These are phyloP conservation scores for Folsomia manolachei DNA, from an alignment of 2,888 invertebrate species.

Conservation along the genomic window DNA sequence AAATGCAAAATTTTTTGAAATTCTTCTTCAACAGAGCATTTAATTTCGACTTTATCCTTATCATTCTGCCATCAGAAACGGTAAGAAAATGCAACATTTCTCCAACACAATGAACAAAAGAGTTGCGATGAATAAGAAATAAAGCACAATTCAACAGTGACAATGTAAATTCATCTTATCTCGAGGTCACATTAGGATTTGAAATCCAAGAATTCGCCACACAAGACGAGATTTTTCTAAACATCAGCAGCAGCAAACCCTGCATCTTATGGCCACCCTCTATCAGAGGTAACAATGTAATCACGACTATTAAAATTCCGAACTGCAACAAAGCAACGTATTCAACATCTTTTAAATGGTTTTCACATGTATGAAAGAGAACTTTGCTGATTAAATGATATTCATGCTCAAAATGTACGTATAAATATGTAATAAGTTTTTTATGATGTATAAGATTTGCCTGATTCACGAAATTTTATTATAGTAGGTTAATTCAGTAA, in stretches of 20 bases:
- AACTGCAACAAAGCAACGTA: no score
- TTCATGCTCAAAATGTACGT: no score
- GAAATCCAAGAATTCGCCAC: slow-evolving; percentile 6
- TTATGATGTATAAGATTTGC: no score
- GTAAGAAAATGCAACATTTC: neutral
- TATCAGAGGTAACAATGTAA: neutral
- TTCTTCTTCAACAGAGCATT: neutral
- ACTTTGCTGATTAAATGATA: no score
- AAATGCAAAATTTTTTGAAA: neutral
- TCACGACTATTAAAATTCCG: no score
- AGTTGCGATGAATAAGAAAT: neutral
- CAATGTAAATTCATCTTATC: neutral
- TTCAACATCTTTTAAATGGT: no score
- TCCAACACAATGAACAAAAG: neutral
- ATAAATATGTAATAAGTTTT: no score
- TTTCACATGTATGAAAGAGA: no score
- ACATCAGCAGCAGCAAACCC: no score
- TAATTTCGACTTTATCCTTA: neutral
- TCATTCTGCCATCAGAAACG: neutral
- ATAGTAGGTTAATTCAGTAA: no score
- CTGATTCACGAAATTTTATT: no score
- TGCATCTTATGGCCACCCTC: no score
- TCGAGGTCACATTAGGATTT: neutral
- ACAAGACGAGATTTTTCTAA: neutral
- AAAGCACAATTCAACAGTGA: neutral